Evolutionary conservation across 2,888 invertebrate genomes (phyloP).

Genomic region (Calephelis perditalis): DNA sequence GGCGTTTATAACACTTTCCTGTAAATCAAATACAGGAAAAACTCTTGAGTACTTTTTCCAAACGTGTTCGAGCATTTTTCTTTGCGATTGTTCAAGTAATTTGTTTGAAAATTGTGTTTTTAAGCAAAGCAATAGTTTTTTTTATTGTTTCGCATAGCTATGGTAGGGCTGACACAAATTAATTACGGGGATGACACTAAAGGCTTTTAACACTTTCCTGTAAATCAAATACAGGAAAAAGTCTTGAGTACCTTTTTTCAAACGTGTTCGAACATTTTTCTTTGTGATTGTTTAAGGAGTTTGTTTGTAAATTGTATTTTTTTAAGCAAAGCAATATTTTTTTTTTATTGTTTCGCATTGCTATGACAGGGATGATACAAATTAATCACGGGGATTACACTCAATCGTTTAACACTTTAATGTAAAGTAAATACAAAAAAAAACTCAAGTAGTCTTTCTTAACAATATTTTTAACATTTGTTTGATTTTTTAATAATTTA

Average conservation of each 20-base stretch:
- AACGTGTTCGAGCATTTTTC: too few relatives aligned
- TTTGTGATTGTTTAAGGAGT: too few relatives aligned
- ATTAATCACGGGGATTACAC: constrained; percentile 73
- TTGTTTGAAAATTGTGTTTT: too few relatives aligned
- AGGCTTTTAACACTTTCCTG: constrained; percentile 69
- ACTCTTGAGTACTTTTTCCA: constrained; percentile 20
- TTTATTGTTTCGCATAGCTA: constrained; percentile 47
- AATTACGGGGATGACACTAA: constrained; percentile 70
- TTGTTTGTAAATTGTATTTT: too few relatives aligned
- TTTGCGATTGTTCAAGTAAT: too few relatives aligned
- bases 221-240: constrained; percentile 28
- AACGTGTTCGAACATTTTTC: too few relatives aligned
- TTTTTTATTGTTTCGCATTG: constrained; percentile 41
- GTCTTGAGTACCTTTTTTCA: constrained; percentile 19
- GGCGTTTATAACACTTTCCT: constrained; percentile 69
- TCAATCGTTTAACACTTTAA: constrained; percentile 69
- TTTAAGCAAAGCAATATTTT: too few relatives aligned
- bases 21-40: constrained; percentile 31
- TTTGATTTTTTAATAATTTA: too few relatives aligned
- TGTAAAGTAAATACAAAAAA: constrained; percentile 33
- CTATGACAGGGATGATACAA: constrained; percentile 63
- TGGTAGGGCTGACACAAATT: constrained; percentile 69
- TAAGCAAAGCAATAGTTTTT: too few relatives aligned
- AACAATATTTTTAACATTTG: too few relatives aligned
- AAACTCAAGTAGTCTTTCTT: neutral